A percentile compares a stretch with the other conserved stretches of the same genome.
Evolutionary conservation across 2,888 invertebrate genomes (phyloP).

Genomic region (Lasioglossum zephyrum): DNA sequence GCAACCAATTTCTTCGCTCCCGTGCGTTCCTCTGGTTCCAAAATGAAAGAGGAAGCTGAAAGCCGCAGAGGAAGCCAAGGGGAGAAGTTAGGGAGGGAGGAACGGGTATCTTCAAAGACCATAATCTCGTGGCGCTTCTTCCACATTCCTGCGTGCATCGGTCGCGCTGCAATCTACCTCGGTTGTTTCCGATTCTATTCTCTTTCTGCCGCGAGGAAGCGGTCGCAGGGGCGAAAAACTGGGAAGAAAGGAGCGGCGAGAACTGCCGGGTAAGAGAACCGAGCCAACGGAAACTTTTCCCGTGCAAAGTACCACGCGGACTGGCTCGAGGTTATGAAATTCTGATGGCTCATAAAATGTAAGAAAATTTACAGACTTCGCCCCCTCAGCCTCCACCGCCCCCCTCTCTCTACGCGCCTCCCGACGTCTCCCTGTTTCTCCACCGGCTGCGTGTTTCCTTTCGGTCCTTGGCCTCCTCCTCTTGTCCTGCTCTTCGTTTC

Average conservation of each 20-base stretch:
- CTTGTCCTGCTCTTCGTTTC: slow-evolving; percentile 54
- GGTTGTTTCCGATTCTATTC: slow-evolving; percentile 47
- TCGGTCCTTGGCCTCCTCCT: slow-evolving; percentile 59
- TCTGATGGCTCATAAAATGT: slow-evolving; percentile 85
- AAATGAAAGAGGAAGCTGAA: slow-evolving; percentile 6
- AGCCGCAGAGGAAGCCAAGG: not conserved
- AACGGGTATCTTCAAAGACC: not conserved
- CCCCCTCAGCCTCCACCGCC: slow-evolving; percentile 59
- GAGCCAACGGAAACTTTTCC: slow-evolving; percentile 82
- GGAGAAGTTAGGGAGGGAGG: not conserved
- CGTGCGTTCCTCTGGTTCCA: not conserved
- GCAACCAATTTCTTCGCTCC: not conserved
- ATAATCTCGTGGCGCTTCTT: slow-evolving; percentile 11
- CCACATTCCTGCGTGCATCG: slow-evolving; percentile 12
- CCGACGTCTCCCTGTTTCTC: slow-evolving; percentile 37
- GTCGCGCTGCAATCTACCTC: slow-evolving; percentile 38
- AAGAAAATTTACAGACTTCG: slow-evolving; percentile 85
- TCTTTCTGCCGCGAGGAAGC: slow-evolving; percentile 39
- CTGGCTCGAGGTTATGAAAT: slow-evolving; percentile 85
- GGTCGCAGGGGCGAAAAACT: slow-evolving; percentile 52
- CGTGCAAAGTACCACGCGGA: slow-evolving; percentile 84
- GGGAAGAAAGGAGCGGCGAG: slow-evolving; percentile 56
- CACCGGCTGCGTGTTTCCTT: slow-evolving; percentile 32
- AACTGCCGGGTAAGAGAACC: slow-evolving; percentile 68
- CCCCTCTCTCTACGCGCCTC: slow-evolving; percentile 19